phyloP scores from a whole-genome alignment of 2,113 vertebrate species.

The Glareola pratincola region DNA sequence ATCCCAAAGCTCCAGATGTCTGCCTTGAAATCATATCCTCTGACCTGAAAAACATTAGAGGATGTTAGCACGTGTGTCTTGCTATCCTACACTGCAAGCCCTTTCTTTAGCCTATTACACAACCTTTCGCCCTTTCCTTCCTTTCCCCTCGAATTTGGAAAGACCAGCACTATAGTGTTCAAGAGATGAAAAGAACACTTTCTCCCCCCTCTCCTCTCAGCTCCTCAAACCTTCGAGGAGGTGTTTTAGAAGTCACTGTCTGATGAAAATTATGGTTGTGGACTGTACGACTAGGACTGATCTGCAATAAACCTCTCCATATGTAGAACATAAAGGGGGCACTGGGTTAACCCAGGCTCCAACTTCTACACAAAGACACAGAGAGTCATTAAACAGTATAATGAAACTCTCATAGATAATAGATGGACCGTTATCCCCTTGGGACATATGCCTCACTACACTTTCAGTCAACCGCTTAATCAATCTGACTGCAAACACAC shows the following conservation, averaged over 20 bases:
- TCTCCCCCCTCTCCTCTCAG: neutral
- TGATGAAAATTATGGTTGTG: neutral
- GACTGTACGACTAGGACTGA: neutral
- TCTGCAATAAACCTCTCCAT: neutral
- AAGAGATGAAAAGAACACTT: neutral
- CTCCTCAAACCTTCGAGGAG: neutral
- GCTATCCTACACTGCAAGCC: neutral
- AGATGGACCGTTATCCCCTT: neutral
- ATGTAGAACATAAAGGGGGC: neutral
- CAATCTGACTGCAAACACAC: neutral
- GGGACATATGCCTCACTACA: neutral
- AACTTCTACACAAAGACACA: neutral
- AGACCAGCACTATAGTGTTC: neutral
- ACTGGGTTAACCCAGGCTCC: neutral
- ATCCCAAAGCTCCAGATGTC: conserved; percentile 99
- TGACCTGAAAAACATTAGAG: conserved; percentile 77
- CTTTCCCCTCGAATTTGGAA: fast-evolving
- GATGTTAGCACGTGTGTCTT: neutral
- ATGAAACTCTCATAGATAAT: neutral
- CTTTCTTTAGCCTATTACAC: neutral
- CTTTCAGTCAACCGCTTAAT: conserved; percentile 1
- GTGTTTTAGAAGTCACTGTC: neutral
- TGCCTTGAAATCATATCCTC: conserved; percentile 98
- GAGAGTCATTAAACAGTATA: neutral
- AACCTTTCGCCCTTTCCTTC: neutral